Percentiles rank a stretch among this genome's conserved stretches.
phyloP scores from a whole-genome alignment of 2,888 invertebrate genomes.

The Conchocele bisecta region DNA sequence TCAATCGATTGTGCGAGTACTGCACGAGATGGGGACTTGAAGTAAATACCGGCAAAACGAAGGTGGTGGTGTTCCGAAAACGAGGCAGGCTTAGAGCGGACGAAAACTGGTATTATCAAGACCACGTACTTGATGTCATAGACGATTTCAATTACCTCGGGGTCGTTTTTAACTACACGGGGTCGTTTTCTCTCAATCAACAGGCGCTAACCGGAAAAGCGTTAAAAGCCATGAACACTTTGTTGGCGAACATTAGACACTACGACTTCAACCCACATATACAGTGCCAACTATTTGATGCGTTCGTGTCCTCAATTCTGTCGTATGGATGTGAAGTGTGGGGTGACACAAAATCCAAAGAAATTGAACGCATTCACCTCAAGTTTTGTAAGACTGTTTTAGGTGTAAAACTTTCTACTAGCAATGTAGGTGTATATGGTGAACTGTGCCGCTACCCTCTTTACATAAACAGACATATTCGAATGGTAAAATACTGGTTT shows the following conservation, averaged over 20 bases:
- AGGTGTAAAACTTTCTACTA: slow-evolving; percentile 12
- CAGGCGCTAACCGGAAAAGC: slow-evolving; percentile 12
- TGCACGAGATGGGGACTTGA: slow-evolving; percentile 25
- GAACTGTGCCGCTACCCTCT: slow-evolving; percentile 19
- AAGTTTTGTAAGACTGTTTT: slow-evolving; percentile 21
- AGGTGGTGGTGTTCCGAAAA: slow-evolving; percentile 23
- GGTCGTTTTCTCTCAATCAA: slow-evolving; percentile 2
- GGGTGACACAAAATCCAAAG: slow-evolving; percentile 8
- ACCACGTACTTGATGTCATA: slow-evolving; percentile 4
- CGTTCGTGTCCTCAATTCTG: slow-evolving; percentile 23
- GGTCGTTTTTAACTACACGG: slow-evolving; percentile 15
- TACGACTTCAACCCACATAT: background rate
- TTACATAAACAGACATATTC: slow-evolving; percentile 3
- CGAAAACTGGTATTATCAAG: slow-evolving; percentile 22
- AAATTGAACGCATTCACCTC: slow-evolving; percentile 25
- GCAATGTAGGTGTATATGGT: slow-evolving; percentile 4
- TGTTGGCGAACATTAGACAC: slow-evolving; percentile 6
- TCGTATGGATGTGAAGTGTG: slow-evolving; percentile 24
- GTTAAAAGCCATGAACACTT: slow-evolving; percentile 12
- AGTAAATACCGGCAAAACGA: slow-evolving; percentile 19
- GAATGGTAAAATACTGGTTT: slow-evolving; percentile 21
- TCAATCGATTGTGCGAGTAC: slow-evolving; percentile 4
- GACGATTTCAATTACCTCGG: slow-evolving; percentile 21
- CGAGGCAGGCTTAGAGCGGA: background rate
- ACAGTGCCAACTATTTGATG: slow-evolving; percentile 32